These are phyloP conservation scores for Corydoras sp. DNA, from an alignment of 2,113 vertebrate species.

Conservation along the genomic window DNA sequence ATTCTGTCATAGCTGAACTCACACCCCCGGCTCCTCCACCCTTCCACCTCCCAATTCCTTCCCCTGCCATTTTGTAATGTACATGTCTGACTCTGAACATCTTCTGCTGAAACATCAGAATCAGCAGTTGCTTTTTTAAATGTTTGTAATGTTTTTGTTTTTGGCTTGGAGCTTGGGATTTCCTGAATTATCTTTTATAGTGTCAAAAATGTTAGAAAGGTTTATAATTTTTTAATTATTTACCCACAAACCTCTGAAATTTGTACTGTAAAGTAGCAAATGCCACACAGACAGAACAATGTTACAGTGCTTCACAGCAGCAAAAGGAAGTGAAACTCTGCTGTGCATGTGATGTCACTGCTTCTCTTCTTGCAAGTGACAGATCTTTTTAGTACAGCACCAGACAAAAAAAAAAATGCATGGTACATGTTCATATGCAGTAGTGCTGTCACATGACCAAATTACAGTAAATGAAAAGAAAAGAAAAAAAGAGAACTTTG, in stretches of 20 bases:
- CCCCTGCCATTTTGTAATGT: no score
- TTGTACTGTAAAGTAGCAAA: not conserved
- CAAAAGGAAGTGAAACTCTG: conserved; percentile 35
- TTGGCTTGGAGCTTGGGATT: no score
- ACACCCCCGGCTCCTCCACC: no score
- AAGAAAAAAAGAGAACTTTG: not conserved
- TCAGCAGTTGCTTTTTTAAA: no score
- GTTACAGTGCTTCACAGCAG: not conserved
- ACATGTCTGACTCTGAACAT: no score
- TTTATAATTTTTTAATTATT: not conserved
- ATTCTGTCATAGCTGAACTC: no score
- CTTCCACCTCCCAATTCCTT: no score
- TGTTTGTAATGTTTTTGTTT: no score
- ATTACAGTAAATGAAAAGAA: conserved; percentile 11
- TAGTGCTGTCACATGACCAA: conserved; percentile 7
- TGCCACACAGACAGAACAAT: not conserved
- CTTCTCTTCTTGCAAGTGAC: conserved; percentile 17
- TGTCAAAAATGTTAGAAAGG: no score
- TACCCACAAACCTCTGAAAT: not conserved
- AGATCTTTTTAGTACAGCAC: not conserved
- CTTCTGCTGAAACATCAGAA: no score
- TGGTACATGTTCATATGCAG: not conserved
- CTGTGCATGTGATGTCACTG: conserved; percentile 18
- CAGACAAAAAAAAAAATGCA: not conserved
- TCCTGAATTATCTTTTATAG: no score